Base-by-base conservation (phyloP, 1,140 invertebrate species). In the Palaemon carinicauda region DNA sequence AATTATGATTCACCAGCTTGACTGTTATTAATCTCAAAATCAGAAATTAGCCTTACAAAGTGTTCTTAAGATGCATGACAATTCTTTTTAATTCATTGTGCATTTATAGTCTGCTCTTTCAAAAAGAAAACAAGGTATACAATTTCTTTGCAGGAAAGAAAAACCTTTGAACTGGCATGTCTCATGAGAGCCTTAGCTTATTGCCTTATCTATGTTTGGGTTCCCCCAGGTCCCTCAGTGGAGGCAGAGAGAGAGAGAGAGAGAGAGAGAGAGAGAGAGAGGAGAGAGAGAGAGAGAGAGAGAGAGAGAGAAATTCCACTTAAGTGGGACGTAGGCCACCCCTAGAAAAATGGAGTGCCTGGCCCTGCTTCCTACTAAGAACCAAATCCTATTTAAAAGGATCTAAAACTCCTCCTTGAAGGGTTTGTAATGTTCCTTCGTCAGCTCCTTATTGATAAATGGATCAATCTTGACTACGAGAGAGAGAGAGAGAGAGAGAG, bases 401-500 rank as follows among this genome's bases (percentile, higher is more conserved):
- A 69, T 69, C 65, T 69, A 31, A n/a, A n/a, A 69, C 24, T 41
- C n/a, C 53, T 29, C 50, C 53, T 29, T 29, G 19, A 19, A 19
- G 19, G 24, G 77, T 21, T 24, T 52, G n/a, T 53, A 53, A 79
- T 53, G 41, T 29, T 52, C n/a, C 10, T 73, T 24, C 21, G 50
- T 17, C 41, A 24, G 15, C 77, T 51, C 14, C n/a, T 53, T 75
- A 31, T 41, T 33, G 73, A 41, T 33, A 75, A 75, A 51, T 51
- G 53, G 51, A 54, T 51, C 50, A 29, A 53, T 51, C 21, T 27
- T 29, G 51, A 21, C 41, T 53, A n/a, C n/a, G n/a, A 53, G 50
- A 52, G 50, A 77, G 74, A 77, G 74, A 77, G 31, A 77, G 74
- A 77, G 31, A 77, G 74, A 77, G 31, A 77, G 74, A 77, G 31